Conservation (phyloP, 2,797 vertebrate species). For the Carapus acus region DNA sequence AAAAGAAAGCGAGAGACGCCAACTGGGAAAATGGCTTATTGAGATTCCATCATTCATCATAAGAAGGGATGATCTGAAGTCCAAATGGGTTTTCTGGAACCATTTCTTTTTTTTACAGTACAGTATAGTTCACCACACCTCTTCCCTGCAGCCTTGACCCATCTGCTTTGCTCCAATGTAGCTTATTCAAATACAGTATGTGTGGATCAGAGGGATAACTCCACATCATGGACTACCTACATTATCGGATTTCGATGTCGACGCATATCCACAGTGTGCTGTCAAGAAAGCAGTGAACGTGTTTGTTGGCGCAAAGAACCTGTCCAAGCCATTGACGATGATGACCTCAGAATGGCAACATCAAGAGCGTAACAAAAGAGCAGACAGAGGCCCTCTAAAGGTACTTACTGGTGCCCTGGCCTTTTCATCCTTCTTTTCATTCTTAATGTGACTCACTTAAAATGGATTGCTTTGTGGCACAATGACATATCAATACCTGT, state of each 20-base stretch:
- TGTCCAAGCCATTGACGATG: constrained; percentile 23
- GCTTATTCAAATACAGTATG: constrained; percentile 38
- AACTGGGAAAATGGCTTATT: constrained; percentile 20
- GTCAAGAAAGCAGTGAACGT: constrained; percentile 27
- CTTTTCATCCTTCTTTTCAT: constrained; percentile 51
- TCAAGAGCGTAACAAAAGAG: constrained; percentile 31
- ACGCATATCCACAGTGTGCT: constrained; percentile 45
- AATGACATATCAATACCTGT: constrained; percentile 61
- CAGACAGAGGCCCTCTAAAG: constrained; percentile 23
- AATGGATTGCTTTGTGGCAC: constrained; percentile 65
- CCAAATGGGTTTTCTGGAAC: constrained; percentile 65
- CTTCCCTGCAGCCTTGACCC: constrained; percentile 19
- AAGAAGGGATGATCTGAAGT: constrained; percentile 54
- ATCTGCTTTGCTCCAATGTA: constrained; percentile 33
- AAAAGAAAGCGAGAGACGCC: constrained; percentile 23
- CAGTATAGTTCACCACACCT: constrained; percentile 31
- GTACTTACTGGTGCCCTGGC: constrained; percentile 43
- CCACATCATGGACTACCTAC: constrained; percentile 54
- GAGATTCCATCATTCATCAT: constrained; percentile 56
- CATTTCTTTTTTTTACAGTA: constrained; percentile 45
- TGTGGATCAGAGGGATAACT: constrained; percentile 31
- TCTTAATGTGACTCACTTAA: constrained; percentile 54
- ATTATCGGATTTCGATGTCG: constrained; percentile 55
- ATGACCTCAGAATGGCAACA: constrained; percentile 46
- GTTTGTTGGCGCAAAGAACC: constrained; percentile 35